phyloP scores from a whole-genome alignment of 2,113 vertebrate genomes.

The Pungitius pungitius region DNA sequence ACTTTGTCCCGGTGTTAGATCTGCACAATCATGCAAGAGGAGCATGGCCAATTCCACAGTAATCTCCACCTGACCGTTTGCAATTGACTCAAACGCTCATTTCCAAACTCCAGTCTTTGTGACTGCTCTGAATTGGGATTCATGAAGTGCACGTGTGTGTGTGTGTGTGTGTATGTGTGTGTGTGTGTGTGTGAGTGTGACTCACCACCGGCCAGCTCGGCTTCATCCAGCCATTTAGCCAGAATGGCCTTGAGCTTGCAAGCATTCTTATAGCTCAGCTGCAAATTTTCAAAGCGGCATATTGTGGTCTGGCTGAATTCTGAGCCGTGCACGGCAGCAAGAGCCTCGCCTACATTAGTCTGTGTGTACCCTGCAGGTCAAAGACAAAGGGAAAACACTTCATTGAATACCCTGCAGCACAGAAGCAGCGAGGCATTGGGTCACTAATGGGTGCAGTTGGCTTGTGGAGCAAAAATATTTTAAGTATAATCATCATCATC shows the following conservation, averaged over 20 bases:
- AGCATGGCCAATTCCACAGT: background rate
- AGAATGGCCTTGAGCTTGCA: conserved; percentile 97
- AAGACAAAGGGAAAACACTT: conserved; percentile 24
- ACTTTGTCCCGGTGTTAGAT: background rate
- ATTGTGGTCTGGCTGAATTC: conserved; percentile 99
- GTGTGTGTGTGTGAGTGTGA: conserved; percentile 29
- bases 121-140: conserved; percentile 17
- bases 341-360: conserved; percentile 96
- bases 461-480: background rate
- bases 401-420: background rate
- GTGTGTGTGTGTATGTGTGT: conserved; percentile 3
- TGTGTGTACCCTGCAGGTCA: conserved; percentile 90
- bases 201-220: conserved; percentile 96
- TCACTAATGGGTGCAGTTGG: background rate
- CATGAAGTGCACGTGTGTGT: background rate
- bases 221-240: conserved; percentile 96
- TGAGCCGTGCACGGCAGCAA: conserved; percentile 95
- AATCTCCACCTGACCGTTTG: background rate
- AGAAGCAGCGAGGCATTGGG: background rate
- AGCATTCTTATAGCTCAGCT: conserved; percentile 97
- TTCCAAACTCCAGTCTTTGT: background rate
- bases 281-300: conserved; percentile 97
- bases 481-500: background rate
- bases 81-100: conserved; percentile 1
- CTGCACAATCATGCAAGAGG: background rate